Conservation (phyloP, 2,888 invertebrate species). For the Monoplex corrugatus region DNA sequence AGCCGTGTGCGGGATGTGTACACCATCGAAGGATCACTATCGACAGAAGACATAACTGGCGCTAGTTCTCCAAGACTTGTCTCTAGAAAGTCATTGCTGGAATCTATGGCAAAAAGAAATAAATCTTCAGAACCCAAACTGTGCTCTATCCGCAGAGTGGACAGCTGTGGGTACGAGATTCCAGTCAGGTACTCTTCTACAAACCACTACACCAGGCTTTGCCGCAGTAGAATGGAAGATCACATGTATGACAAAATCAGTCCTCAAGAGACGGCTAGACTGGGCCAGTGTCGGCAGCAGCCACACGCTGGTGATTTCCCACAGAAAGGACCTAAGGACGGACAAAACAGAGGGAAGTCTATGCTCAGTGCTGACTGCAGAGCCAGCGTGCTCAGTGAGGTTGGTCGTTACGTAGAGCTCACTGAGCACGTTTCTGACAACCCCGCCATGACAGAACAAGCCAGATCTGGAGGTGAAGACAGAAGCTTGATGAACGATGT, state of each 20-base stretch:
- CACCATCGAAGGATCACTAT: slow-evolving; percentile 31
- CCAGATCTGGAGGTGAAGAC: no score
- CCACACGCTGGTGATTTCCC: not conserved
- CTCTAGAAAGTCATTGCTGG: not conserved
- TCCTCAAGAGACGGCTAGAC: not conserved
- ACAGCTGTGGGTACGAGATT: slow-evolving; percentile 48
- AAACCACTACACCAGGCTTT: slow-evolving; percentile 26
- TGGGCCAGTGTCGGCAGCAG: not conserved
- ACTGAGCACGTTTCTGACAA: not conserved
- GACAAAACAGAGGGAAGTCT: not conserved
- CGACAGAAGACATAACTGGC: not conserved
- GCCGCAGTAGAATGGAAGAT: not conserved
- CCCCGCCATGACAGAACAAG: not conserved
- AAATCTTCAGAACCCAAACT: not conserved
- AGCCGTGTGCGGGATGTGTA: not conserved
- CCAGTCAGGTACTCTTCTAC: slow-evolving; percentile 10
- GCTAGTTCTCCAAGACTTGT: not conserved
- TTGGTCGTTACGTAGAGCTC: not conserved
- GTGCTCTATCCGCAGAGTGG: slow-evolving; percentile 27
- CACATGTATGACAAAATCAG: slow-evolving; percentile 36
- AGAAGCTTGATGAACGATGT: no score
- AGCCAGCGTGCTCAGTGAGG: not conserved
- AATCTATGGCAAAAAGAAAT: not conserved
- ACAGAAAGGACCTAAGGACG: not conserved
- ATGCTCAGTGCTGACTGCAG: not conserved